These are phyloP conservation scores for Apantesis nais DNA, from an alignment of 2,888 invertebrate species.

Conservation along the genomic window DNA sequence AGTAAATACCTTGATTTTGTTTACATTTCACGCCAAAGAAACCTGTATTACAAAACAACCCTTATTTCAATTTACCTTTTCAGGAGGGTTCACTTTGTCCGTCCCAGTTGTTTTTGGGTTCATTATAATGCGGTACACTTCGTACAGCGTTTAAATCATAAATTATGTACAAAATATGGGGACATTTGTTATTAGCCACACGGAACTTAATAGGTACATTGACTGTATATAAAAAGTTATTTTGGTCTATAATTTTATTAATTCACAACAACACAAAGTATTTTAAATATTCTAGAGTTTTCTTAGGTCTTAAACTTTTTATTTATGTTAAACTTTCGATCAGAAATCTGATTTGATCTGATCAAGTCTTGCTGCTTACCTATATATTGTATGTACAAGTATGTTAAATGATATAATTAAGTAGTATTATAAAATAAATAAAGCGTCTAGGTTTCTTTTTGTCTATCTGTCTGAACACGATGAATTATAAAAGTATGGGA, in stretches of 20 bases:
- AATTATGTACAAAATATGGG: constrained; percentile 34
- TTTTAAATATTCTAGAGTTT: neutral
- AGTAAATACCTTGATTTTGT: neutral
- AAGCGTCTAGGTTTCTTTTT: too few relatives aligned
- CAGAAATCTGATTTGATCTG: too few relatives aligned
- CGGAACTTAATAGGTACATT: constrained; percentile 1
- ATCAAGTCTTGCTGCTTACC: too few relatives aligned
- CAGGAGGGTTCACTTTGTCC: constrained; percentile 22
- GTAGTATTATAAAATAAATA: too few relatives aligned
- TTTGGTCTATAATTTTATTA: neutral
- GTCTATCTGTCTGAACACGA: too few relatives aligned
- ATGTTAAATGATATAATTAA: too few relatives aligned
- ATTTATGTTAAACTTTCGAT: too few relatives aligned
- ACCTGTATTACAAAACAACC: constrained; percentile 39
- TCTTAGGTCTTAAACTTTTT: too few relatives aligned
- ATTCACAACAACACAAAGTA: neutral
- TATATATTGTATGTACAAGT: too few relatives aligned
- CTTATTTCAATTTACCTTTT: constrained; percentile 47
- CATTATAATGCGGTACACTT: constrained; percentile 21
- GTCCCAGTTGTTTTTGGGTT: constrained; percentile 29
- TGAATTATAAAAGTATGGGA: too few relatives aligned
- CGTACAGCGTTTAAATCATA: constrained; percentile 34
- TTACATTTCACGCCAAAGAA: constrained; percentile 35
- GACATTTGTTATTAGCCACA: constrained; percentile 17
- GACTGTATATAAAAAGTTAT: neutral